phyloP scores from a whole-genome alignment of 2,888 invertebrate genomes.

The Dione vanillae region DNA sequence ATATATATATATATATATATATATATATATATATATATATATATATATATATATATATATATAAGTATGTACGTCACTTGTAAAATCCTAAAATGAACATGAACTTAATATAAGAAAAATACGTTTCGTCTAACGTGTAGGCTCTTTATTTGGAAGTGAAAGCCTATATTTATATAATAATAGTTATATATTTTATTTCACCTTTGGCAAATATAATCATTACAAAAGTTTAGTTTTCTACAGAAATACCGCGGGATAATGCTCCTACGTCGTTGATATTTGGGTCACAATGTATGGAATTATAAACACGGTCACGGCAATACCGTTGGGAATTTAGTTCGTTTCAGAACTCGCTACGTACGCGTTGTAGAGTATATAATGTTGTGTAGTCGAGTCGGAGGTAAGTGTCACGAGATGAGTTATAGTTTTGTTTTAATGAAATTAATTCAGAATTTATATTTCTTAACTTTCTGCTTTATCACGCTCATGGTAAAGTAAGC shows the following conservation, averaged over 20 bases:
- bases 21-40: too few relatives aligned
- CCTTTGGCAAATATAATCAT: background rate
- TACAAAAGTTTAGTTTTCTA: background rate
- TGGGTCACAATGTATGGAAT: slow-evolving; percentile 32
- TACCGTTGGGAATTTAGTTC: slow-evolving; percentile 28
- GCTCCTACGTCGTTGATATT: slow-evolving; percentile 22
- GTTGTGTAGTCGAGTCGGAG: slow-evolving; percentile 6
- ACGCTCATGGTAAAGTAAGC: too few relatives aligned
- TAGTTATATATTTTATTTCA: background rate
- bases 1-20: too few relatives aligned
- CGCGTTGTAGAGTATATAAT: slow-evolving; percentile 21
- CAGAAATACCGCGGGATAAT: slow-evolving; percentile 7
- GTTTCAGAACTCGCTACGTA: slow-evolving; percentile 22
- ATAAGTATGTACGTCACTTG: too few relatives aligned
- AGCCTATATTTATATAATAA: too few relatives aligned
- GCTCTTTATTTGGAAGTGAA: too few relatives aligned
- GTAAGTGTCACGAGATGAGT: background rate
- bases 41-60: too few relatives aligned
- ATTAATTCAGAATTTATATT: background rate
- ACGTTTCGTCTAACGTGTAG: too few relatives aligned
- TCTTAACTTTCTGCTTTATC: too few relatives aligned
- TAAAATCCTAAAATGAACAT: too few relatives aligned
- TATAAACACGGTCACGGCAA: slow-evolving; percentile 35
- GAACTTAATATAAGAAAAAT: too few relatives aligned
- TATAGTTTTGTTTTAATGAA: background rate